Percentiles rank a stretch among this genome's conserved stretches.
These are phyloP conservation scores for Spermophilus dauricus DNA, from an alignment of 2,113 vertebrate genomes.

Conservation along the genomic window DNA sequence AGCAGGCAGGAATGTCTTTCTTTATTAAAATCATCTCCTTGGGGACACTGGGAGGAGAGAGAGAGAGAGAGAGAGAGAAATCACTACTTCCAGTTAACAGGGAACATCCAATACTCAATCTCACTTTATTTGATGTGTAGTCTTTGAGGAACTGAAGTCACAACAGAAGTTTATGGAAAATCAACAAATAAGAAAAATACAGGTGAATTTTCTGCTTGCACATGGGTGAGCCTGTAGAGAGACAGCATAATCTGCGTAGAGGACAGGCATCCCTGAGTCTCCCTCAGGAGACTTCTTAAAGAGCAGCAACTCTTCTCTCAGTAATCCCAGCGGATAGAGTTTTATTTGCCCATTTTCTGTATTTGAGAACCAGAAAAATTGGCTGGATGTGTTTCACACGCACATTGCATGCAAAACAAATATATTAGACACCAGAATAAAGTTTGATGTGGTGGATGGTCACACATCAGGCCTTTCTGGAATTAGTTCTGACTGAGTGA, in stretches of 20 bases:
- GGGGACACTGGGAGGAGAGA: no score
- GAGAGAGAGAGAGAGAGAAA: no score
- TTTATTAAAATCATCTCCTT: no score
- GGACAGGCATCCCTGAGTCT: background rate
- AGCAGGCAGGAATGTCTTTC: no score
- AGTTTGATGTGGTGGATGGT: no score
- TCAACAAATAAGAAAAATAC: background rate
- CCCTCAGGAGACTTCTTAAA: no score
- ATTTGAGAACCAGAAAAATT: background rate
- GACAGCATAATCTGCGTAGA: accelerated
- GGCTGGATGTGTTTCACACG: background rate
- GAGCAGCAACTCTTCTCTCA: no score
- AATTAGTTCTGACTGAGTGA: no score
- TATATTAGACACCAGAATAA: background rate
- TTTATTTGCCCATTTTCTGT: background rate
- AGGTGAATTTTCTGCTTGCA: background rate
- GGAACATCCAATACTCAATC: accelerated
- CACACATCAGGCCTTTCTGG: no score
- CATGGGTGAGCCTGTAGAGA: no score
- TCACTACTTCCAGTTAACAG: background rate
- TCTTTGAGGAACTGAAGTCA: background rate
- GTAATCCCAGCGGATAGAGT: no score
- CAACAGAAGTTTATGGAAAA: background rate
- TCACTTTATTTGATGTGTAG: background rate
- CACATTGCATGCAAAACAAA: background rate